Evolutionary conservation across 2,113 vertebrate species (phyloP).

Genomic region (Cariama cristata): DNA sequence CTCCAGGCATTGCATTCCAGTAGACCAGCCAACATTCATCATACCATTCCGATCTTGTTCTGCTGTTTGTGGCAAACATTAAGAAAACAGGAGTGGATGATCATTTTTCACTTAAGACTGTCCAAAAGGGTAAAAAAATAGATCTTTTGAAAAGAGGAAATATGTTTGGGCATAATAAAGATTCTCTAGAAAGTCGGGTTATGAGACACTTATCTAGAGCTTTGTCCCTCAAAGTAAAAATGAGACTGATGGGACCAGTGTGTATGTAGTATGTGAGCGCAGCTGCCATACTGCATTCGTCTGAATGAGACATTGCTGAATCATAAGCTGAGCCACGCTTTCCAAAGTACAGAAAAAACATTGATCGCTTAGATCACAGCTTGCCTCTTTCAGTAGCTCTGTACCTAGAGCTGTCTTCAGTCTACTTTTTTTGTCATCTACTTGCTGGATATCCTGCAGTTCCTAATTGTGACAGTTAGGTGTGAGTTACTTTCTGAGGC

Average conservation of each 20-base stretch:
- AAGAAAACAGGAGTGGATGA: neutral
- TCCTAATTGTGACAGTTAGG: neutral
- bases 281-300: neutral
- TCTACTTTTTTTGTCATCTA: neutral
- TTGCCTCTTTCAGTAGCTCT: neutral
- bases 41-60: neutral
- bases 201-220: neutral
- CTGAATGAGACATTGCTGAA: neutral
- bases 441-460: neutral
- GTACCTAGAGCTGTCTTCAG: neutral
- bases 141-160: neutral
- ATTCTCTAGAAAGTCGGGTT: neutral
- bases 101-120: neutral
- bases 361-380: neutral
- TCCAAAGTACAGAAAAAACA: neutral
- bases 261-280: accelerated
- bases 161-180: neutral
- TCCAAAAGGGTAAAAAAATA: neutral
- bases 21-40: neutral
- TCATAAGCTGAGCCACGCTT: neutral
- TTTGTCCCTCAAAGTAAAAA: neutral
- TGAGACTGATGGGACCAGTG: neutral
- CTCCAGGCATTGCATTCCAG: neutral
- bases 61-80: neutral
- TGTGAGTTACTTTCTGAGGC: neutral